Conservation (phyloP, 1,140 invertebrate species). For the Protaetia brevitarsis region DNA sequence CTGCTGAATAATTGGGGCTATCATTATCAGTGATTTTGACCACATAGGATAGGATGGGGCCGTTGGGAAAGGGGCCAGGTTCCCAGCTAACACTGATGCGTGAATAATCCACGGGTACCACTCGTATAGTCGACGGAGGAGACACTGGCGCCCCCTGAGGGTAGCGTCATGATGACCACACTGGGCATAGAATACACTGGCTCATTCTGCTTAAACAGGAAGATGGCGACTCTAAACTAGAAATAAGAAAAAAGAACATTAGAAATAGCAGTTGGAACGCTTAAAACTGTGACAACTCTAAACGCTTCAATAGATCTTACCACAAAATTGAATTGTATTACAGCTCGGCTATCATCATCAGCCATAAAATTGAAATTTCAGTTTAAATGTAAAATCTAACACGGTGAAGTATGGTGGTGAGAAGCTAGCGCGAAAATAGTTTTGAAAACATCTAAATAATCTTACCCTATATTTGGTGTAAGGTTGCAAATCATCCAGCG, state of each 20-base stretch:
- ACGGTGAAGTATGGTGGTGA: no score
- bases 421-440: no score
- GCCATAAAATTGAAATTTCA: no score
- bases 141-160: slow-evolving; percentile 69
- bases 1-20: slow-evolving; percentile 59
- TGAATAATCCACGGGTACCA: slow-evolving; percentile 77
- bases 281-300: no score
- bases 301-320: no score
- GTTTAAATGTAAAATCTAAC: no score
- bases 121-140: slow-evolving; percentile 67
- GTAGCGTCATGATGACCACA: slow-evolving; percentile 74
- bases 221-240: slow-evolving; percentile 79
- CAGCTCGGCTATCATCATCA: no score
- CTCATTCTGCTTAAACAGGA: slow-evolving; percentile 63
- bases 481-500: slow-evolving; percentile 73
- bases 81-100: slow-evolving; percentile 84
- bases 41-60: slow-evolving; percentile 81
- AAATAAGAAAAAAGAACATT: slow-evolving; percentile 43
- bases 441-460: neutral
- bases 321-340: no score
- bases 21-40: slow-evolving; percentile 62
- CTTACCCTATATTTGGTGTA: slow-evolving; percentile 80
- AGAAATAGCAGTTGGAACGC: no score
- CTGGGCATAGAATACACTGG: slow-evolving; percentile 72
- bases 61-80: slow-evolving; percentile 81